Conservation (phyloP, 2,888 invertebrate genomes). For the Erannis defoliaria region DNA sequence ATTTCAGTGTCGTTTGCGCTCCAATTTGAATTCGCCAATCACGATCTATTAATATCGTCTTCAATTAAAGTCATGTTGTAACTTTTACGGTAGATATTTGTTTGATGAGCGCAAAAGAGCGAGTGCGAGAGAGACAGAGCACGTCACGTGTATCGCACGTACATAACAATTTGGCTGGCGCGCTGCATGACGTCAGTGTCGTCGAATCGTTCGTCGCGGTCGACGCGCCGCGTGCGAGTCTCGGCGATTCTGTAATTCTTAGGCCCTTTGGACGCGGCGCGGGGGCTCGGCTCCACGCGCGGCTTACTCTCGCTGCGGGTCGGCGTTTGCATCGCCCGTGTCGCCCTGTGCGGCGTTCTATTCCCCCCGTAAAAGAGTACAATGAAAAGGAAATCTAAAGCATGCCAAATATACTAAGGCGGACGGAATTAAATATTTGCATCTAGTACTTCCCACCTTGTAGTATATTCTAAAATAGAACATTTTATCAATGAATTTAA, state of each 20-base stretch:
- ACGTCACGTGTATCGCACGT: conserved; percentile 75
- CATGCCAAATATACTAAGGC: conserved; percentile 35
- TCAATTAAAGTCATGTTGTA: not conserved
- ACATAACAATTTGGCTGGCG: conserved; percentile 95
- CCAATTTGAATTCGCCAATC: not conserved
- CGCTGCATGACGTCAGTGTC: conserved; percentile 94
- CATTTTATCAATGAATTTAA: no score
- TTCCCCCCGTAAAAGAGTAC: conserved; percentile 50
- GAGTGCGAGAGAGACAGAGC: conserved; percentile 60
- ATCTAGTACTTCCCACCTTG: not conserved
- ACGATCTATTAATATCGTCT: no score
- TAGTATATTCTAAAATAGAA: not conserved
- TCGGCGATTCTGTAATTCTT: conserved; percentile 79
- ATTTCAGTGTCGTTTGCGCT: not conserved
- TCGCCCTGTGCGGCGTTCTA: conserved; percentile 70
- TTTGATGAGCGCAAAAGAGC: conserved; percentile 69
- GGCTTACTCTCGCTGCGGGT: conserved; percentile 58
- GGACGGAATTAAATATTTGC: conserved; percentile 10
- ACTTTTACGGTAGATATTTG: conserved; percentile 51
- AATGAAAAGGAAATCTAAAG: conserved; percentile 55
- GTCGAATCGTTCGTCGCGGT: conserved; percentile 88
- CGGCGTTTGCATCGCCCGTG: conserved; percentile 60
- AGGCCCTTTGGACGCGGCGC: conserved; percentile 67
- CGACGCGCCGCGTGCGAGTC: conserved; percentile 79
- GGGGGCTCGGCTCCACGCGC: conserved; percentile 58